Evolutionary conservation across 1,140 invertebrate species (phyloP), one percentile per base, ranked within the genome.

Genomic region (Tetramorium parvispinum): DNA sequence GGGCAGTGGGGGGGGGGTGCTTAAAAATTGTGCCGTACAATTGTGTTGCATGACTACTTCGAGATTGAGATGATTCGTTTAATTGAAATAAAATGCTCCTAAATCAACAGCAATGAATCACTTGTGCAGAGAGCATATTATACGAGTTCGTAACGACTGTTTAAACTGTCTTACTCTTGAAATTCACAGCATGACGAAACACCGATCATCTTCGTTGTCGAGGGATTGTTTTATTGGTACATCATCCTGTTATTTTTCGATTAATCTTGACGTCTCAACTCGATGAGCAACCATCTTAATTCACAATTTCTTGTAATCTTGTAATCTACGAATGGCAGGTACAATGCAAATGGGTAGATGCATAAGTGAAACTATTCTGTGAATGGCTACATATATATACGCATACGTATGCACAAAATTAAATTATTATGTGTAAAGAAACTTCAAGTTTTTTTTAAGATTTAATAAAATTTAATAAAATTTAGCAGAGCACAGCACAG

Each of bases 211-310:
- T 32, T 32, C 51, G 2, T 53, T 16, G 43, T 68, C 40, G 27
- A 37, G 5, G 21, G 49, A 16, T 4, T 32, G 46, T 16, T 85
- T 87, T 87, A 87, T 87, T 87, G 53, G 53, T 70, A 78, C 77
- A 85, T 87, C 65, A 75, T 27, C 24, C 2, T 63, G 68, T 27
- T 63, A 57, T 37, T 32, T 32, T 40, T 59, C 43, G 51, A 24
- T 24, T 87, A 88, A 88, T 87, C 32, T 32, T 66, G 49, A 57
- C 86, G 71, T 88, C 78, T 88, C 87, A 55, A 87, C 46, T 88
- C 63, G 78, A 83, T 87, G 85, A 87, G 71, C 49, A 75, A 65
- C 55, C 46, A 49, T 63, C 81, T 85, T 66, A 88, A 85, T 79
- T 88, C 18, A 13, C 57, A 77, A 88, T 88, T 57, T 88, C 51